Evolutionary conservation across 2,113 vertebrate species (phyloP), one percentile per base, ranked within the genome.

Genomic region (Theropithecus gelada): DNA sequence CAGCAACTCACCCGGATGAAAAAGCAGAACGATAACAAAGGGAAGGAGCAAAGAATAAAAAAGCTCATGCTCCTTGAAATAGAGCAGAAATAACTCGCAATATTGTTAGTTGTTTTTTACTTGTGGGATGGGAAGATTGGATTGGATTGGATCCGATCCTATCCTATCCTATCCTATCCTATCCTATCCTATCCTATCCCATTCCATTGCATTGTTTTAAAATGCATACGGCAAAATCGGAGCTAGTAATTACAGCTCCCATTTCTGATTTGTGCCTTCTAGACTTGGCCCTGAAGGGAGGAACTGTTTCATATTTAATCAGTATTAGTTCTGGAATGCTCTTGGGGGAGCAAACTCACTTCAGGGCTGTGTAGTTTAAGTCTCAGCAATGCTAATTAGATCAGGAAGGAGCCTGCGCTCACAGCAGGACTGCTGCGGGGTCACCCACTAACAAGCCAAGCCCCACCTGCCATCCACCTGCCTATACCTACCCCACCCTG

Each of bases 271-370:
- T 82, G 25, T 64, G 89, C 87, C 64, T 96, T 90, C 75, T 86
- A 8, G 17, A 73, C 89, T 78, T 16, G 75, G 84, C 70, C 75
- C 80, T 23, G 32, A 95, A 88, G 86, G 88, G 79, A 96, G 86
- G 75, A 93, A 95, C 72, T 8, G 43, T 93, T 97, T 97, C 91
- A 82, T 96, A 93, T 93, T 96, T 95, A 95, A 97, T 97, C 96
- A 95, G 93, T 80, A 88, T 97, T 96, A 96, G 91, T 95, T 97
- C 95, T 97, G 66, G 86, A 88, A 91, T 23, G 82, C 86, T 94
- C 94, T 82, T 50, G 13, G 82, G 97, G 82, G 91, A 97, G 66
- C 75, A 43, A 64, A 59, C 86, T 97, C 93, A 85, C 92, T 91
- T 90, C 79, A 55, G 52, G 85, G 76, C 81, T 94, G 45, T 64